These are phyloP conservation scores for Empis livida DNA, from an alignment of 2,888 invertebrate genomes.

Conservation along the genomic window DNA sequence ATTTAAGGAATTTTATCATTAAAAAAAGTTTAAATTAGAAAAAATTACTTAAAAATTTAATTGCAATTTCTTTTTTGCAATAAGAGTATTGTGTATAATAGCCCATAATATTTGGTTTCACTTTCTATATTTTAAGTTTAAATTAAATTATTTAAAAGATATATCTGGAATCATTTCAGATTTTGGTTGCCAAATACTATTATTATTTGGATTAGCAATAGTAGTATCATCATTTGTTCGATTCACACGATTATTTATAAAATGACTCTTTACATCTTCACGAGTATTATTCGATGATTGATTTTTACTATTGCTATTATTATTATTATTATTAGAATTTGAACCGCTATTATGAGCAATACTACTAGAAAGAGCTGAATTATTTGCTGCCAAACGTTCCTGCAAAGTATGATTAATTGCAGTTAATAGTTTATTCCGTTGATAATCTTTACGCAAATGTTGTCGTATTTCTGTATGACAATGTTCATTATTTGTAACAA, in stretches of 20 bases:
- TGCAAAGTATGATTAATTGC: constrained; percentile 14
- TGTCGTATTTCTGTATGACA: constrained; percentile 37
- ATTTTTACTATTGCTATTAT: constrained; percentile 4
- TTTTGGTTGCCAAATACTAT: neutral
- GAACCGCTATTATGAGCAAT: constrained; percentile 1
- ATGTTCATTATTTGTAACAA: constrained; percentile 36
- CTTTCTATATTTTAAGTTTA: no score
- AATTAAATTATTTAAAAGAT: constrained; percentile 2
- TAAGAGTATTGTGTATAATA: no score
- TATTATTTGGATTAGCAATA: neutral
- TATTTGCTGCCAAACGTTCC: neutral
- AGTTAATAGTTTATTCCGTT: constrained; percentile 35
- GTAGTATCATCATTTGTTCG: constrained; percentile 1
- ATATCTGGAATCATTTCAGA: constrained; percentile 2
- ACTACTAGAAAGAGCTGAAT: no score
- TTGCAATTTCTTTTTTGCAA: no score
- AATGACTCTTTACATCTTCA: constrained; percentile 4
- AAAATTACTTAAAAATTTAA: no score
- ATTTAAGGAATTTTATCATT: no score
- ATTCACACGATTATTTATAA: neutral
- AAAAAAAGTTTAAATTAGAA: no score
- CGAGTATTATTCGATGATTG: constrained; percentile 8
- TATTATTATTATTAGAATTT: no score
- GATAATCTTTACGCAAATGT: constrained; percentile 36
- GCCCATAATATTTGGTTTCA: no score